These are phyloP conservation scores for Calosoma granatense DNA, from an alignment of 1,140 invertebrate species.

Conservation along the genomic window DNA sequence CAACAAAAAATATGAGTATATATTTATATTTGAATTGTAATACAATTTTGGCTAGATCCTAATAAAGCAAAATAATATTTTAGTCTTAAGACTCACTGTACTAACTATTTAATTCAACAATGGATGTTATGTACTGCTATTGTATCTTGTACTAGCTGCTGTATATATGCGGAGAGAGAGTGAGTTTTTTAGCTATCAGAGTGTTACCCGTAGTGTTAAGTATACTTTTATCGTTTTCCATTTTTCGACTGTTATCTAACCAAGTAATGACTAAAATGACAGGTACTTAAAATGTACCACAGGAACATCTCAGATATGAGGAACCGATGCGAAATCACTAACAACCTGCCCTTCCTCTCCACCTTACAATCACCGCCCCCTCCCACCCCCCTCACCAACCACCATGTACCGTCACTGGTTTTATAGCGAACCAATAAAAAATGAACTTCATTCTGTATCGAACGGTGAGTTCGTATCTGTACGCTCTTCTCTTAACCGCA, in stretches of 20 bases:
- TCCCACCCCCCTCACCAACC: background rate
- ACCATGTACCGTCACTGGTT: no score
- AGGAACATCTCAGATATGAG: background rate
- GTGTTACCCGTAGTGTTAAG: constrained; percentile 2
- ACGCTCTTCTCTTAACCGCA: background rate
- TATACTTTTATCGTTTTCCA: constrained; percentile 5
- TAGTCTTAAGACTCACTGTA: no score
- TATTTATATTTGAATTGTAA: no score
- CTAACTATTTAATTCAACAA: no score
- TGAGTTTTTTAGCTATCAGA: constrained; percentile 5
- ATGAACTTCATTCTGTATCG: constrained; percentile 3
- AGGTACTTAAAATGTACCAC: constrained; percentile 4
- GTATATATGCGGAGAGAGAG: no score
- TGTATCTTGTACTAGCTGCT: no score
- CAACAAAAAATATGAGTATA: no score
- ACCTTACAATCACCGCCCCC: background rate
- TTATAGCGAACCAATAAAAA: constrained; percentile 8
- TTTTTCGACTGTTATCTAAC: constrained; percentile 2
- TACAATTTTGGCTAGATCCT: no score
- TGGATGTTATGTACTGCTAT: no score
- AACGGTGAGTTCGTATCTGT: background rate
- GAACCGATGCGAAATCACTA: background rate
- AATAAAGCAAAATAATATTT: no score
- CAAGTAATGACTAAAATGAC: constrained; percentile 7
- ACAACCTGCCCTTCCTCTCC: background rate